A percentile compares a stretch with the other conserved stretches of the same genome.
Conservation (phyloP, 2,113 vertebrate genomes). For the Aspidoscelis tigris region DNA sequence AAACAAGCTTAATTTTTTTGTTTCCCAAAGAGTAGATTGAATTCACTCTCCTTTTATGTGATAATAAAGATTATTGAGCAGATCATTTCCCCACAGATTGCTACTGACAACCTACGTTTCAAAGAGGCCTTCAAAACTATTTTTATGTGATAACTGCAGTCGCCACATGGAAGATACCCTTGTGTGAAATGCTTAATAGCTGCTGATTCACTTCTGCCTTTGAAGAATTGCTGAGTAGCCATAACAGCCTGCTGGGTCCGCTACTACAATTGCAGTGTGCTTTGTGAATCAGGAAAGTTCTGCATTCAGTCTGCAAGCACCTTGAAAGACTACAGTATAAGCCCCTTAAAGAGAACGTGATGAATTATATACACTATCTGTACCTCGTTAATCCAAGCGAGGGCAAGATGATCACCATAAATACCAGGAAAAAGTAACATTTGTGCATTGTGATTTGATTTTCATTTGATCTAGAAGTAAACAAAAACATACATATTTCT, state of each 20-base stretch:
- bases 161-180: background rate
- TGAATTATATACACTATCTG: accelerated
- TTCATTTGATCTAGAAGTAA: constrained; percentile 83
- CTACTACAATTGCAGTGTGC: background rate
- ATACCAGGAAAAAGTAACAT: constrained; percentile 93
- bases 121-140: background rate
- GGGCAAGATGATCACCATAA: constrained; percentile 97
- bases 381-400: constrained; percentile 96
- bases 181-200: background rate
- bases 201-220: background rate
- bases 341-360: background rate
- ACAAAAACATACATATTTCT: constrained; percentile 18
- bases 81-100: no score
- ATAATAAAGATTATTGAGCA: background rate
- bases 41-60: background rate
- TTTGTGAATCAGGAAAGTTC: background rate
- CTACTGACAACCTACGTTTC: background rate
- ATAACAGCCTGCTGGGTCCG: background rate
- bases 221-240: background rate
- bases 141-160: background rate
- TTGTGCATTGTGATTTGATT: constrained; percentile 96
- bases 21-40: background rate
- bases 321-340: background rate
- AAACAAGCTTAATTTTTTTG: background rate
- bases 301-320: background rate